A percentile compares a stretch with the other conserved stretches of the same genome.
These are phyloP conservation scores for Geodia barretti DNA, from an alignment of 37 sponge, comb jelly and placozoan genomes.

Conservation along the genomic window DNA sequence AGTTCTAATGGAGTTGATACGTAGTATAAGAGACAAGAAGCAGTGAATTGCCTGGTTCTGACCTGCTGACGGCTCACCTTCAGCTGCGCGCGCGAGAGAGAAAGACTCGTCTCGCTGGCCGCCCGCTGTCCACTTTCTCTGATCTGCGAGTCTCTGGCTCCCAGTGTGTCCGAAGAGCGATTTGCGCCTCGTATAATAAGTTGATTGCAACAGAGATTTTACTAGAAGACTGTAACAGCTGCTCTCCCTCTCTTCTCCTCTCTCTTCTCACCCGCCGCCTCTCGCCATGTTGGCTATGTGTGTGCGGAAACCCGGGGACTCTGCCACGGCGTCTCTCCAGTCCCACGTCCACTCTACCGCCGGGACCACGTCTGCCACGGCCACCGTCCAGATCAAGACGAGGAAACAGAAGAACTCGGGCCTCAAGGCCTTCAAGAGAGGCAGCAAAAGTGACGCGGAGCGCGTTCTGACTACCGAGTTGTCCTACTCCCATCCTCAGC, in stretches of 20 bases:
- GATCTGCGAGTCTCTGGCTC: no score
- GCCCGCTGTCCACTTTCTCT: no score
- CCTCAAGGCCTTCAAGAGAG: constrained; percentile 20
- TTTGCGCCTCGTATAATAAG: no score
- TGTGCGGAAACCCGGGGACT: constrained; percentile 69
- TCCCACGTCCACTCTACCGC: no score
- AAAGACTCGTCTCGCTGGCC: no score
- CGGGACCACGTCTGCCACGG: neutral
- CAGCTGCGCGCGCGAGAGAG: no score
- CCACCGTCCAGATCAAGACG: constrained; percentile 1
- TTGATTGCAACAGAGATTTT: neutral
- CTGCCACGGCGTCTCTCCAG: constrained; percentile 40
- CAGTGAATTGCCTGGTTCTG: neutral
- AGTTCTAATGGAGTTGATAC: neutral
- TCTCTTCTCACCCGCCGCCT: neutral
- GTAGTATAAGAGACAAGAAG: neutral
- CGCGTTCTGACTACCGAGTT: constrained; percentile 2
- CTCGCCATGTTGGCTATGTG: constrained; percentile 76
- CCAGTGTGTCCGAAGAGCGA: no score
- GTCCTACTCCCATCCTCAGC: neutral
- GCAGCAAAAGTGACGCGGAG: neutral
- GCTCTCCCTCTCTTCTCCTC: neutral
- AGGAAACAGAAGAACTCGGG: constrained; percentile 25
- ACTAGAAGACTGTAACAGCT: constrained; percentile 2
- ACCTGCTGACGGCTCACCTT: no score